These are phyloP conservation scores for Agelas oroides DNA, from an alignment of 37 sponge, comb jelly and placozoan genomes.

Conservation along the genomic window DNA sequence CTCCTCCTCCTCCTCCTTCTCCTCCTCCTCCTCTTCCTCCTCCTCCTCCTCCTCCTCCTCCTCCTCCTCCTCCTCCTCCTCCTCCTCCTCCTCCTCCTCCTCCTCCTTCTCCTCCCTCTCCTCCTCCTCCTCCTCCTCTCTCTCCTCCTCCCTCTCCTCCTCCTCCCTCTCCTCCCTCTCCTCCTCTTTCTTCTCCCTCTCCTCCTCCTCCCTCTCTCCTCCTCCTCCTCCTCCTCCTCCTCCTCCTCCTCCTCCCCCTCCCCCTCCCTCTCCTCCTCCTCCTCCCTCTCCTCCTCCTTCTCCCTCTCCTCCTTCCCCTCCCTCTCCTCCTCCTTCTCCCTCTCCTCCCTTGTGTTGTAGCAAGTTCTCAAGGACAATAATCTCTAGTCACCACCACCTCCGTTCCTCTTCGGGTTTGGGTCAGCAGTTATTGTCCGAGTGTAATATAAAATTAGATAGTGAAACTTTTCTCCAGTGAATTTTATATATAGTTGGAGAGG, in stretches of 20 bases:
- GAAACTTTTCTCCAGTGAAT: too few species aligned
- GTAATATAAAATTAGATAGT: too few species aligned
- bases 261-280: neutral
- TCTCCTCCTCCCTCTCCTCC: neutral
- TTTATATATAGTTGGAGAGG: too few species aligned
- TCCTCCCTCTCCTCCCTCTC: neutral
- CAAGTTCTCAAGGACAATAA: neutral
- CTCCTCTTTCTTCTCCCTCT: neutral
- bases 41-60: neutral
- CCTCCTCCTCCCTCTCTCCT: neutral
- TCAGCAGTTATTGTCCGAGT: neutral
- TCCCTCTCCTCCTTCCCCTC: neutral
- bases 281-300: constrained; percentile 15
- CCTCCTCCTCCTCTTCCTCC: neutral
- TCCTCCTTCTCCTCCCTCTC: neutral
- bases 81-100: neutral
- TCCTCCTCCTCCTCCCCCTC: neutral
- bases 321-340: constrained; percentile 3
- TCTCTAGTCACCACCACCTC: neutral
- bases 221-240: neutral
- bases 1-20: neutral
- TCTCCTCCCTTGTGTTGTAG: neutral
- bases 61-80: neutral
- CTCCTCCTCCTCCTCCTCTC: neutral
- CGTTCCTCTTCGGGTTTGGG: neutral